These are phyloP conservation scores for Sisor rabdophorus DNA, from an alignment of 2,113 vertebrate genomes.

Conservation along the genomic window DNA sequence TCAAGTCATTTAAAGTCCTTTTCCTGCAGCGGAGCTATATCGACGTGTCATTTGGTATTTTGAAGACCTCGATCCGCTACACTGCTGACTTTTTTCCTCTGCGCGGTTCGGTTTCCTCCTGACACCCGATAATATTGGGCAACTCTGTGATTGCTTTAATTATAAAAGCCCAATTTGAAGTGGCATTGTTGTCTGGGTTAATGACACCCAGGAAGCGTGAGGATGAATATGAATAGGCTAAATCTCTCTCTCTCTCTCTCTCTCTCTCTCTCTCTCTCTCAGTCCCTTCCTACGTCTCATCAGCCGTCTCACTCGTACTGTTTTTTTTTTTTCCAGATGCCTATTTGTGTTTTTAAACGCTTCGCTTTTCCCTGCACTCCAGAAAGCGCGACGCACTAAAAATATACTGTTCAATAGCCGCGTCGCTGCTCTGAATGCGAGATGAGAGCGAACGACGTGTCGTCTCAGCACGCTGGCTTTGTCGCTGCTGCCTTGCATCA, in stretches of 20 bases:
- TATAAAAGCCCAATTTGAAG: constrained; percentile 57
- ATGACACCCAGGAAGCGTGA: constrained; percentile 37
- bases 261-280: constrained; percentile 39
- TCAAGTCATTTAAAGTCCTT: constrained; percentile 22
- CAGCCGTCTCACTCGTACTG: constrained; percentile 36
- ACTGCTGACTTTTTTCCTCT: constrained; percentile 30
- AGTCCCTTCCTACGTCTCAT: constrained; percentile 40
- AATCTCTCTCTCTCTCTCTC: constrained; percentile 40
- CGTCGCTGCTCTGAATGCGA: constrained; percentile 30
- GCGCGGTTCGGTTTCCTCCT: constrained; percentile 24
- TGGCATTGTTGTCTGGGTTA: constrained; percentile 50
- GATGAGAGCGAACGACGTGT: constrained; percentile 34
- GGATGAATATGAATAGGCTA: constrained; percentile 49
- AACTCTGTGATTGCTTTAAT: constrained; percentile 64
- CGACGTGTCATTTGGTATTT: constrained; percentile 36
- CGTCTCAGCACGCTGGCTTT: constrained; percentile 30
- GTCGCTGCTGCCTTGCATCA: constrained; percentile 22
- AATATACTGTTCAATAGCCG: constrained; percentile 26
- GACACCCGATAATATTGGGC: constrained; percentile 46
- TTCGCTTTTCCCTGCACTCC: constrained; percentile 27
- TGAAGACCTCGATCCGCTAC: constrained; percentile 52
- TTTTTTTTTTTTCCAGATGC: constrained; percentile 18
- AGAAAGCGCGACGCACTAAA: constrained; percentile 36
- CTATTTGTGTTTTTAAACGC: constrained; percentile 40
- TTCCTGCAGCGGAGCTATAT: constrained; percentile 19